Base-by-base conservation (phyloP, 2,888 invertebrate genomes). In the Rotaria macrura region DNA sequence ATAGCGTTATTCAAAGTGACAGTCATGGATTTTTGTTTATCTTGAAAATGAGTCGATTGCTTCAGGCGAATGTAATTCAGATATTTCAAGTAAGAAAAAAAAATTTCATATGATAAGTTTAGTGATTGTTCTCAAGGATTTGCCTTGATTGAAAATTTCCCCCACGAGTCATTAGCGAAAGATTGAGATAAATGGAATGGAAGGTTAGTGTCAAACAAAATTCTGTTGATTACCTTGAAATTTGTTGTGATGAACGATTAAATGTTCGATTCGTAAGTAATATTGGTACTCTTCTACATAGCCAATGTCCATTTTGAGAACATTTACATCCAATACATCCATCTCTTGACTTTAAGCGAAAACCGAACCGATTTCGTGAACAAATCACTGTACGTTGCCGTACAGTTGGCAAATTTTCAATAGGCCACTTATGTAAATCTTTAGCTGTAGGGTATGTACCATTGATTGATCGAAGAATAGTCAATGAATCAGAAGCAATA, bases 241-340 rank as follows among this genome's bases (percentile, higher is more conserved):
- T 34, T 65, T 65, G 29, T 14, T 65, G 65, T 65, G 34, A 34
- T 65, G 14, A 34, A 20, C 4, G 34, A 65, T 17, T 34, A 2
- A 34, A 12, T 34, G 34, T 29, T 34, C 17, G 65, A 65, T 34
- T 65, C 20, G 1, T 17, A 14, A 6, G 34, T 34, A 65, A 34
- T 29, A 20, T 6, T 34, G 10, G 20, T 65, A 34, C 3, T 65
- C 38, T 65, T 65, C 29, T 34, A 65, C 65, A 65, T 65, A 65
- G 6, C 65, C 65, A 65, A 65, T 65, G 65, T 3, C 79, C 79
- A 43, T 79, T 79, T 43, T 43, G 43, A 4, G 79, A 43, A 79
- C 79, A 79, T 79, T 43, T 40, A 79, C 79, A 79, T n/a, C 43
- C 43, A n/a, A 25, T n/a, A 79, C 79, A 79, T 43, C 79, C 43